phyloP scores from a whole-genome alignment of 1,140 invertebrate genomes.

The Drosophila guanche region DNA sequence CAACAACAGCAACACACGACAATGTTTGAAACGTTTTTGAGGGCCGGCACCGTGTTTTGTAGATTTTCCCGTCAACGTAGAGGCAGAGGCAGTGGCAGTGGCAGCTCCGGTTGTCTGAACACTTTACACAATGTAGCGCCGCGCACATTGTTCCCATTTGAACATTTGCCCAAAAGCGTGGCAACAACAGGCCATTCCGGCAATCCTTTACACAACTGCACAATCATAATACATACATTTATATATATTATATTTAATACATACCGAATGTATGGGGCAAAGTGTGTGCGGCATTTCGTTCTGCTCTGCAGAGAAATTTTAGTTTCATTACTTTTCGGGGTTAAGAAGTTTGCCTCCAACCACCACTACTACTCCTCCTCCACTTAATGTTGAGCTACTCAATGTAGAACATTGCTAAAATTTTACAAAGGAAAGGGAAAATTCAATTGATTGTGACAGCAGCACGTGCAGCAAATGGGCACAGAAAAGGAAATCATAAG shows the following conservation, averaged over 20 bases:
- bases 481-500: conserved; percentile 39
- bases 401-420: conserved; percentile 66
- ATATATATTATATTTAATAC: not conserved
- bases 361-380: no score
- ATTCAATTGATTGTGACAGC: conserved; percentile 67
- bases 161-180: conserved; percentile 70
- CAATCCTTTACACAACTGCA: conserved; percentile 72
- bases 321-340: conserved; percentile 33
- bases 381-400: conserved; percentile 44
- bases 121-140: conserved; percentile 76
- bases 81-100: conserved; percentile 14
- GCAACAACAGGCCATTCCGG: conserved; percentile 47
- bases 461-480: conserved; percentile 64
- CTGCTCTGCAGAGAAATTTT: conserved; percentile 27
- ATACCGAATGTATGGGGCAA: conserved; percentile 14
- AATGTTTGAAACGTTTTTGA: conserved; percentile 47
- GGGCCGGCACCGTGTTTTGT: conserved; percentile 39
- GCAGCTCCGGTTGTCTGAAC: conserved; percentile 54
- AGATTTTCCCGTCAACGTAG: conserved; percentile 55
- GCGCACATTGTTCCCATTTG: conserved; percentile 64
- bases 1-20: conserved; percentile 35
- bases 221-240: conserved; percentile 28
- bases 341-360: conserved; percentile 20
- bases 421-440: conserved; percentile 47
- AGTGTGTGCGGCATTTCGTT: conserved; percentile 24